A percentile compares a stretch with the other conserved stretches of the same genome.
These are phyloP conservation scores for Lepisosteus osseus DNA, from an alignment of 2,113 vertebrate species.

Conservation along the genomic window DNA sequence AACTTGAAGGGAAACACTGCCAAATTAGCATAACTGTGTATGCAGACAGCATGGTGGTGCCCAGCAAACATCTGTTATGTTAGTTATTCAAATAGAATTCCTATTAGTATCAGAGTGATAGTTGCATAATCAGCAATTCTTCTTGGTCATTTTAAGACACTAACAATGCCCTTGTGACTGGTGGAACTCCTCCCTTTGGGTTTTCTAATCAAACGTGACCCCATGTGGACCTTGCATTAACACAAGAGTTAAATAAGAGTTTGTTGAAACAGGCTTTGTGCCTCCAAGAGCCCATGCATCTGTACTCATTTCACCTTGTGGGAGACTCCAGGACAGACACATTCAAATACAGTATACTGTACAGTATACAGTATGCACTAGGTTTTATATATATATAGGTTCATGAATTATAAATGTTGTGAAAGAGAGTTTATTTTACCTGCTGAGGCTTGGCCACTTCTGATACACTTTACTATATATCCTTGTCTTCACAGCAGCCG, in stretches of 20 bases:
- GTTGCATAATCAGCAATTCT: constrained; percentile 93
- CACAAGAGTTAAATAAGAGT: constrained; percentile 64
- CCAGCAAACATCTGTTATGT: constrained; percentile 98
- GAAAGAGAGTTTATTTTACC: constrained; percentile 28
- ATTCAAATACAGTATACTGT: constrained; percentile 44
- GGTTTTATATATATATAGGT: constrained; percentile 35
- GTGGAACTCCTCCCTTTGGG: constrained; percentile 72
- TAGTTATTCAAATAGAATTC: constrained; percentile 97
- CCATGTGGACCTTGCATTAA: constrained; percentile 71
- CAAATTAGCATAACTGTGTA: constrained; percentile 98
- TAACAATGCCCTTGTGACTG: constrained; percentile 82
- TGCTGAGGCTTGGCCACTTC: constrained; percentile 28
- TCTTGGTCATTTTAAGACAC: constrained; percentile 80
- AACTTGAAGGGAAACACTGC: constrained; percentile 89
- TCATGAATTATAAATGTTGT: constrained; percentile 47
- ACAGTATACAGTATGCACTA: constrained; percentile 32
- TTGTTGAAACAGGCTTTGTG: constrained; percentile 67
- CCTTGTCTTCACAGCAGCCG: constrained; percentile 34
- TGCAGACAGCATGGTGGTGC: constrained; percentile 83
- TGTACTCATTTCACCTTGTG: constrained; percentile 60
- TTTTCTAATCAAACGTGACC: constrained; percentile 70
- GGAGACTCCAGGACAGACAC: constrained; percentile 49
- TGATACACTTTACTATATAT: constrained; percentile 27
- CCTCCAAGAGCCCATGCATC: constrained; percentile 61
- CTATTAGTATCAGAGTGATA: constrained; percentile 84